Evolutionary conservation across 2,888 invertebrate species (phyloP), one percentile per base, ranked within the genome.

Genomic region (Agrotis segetum): DNA sequence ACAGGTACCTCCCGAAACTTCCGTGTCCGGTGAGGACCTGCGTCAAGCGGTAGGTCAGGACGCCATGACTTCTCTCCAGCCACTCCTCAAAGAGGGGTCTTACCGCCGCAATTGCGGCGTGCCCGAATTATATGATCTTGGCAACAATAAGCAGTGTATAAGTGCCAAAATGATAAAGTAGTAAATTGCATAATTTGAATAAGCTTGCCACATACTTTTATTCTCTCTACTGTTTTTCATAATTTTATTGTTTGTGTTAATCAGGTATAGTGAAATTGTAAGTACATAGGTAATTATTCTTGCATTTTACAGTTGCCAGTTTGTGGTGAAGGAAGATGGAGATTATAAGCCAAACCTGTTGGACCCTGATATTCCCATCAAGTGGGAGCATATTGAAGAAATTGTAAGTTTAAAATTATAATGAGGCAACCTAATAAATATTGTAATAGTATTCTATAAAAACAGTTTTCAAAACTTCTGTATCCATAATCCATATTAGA

Each of bases 341-440:
- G 98, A 99, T 93, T 99, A 98, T 92, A 96, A 97, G 83, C 96
- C 97, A 24, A 98, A 98, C 91, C 93, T 98, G 87, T 96, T 97
- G 84, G 98, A 99, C 94, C 99, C 99, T 47, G 99, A 99, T 96
- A 96, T 97, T 62, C 97, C 99, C 67, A 98, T 99, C 63, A 98
- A 98, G 91, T 99, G 99, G 99, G 97, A 98, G 87, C 96, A 97
- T 83, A 97, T 99, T 89, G 99, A 99, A 92, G 99, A 99, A 97
- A 98, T 99, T 94, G 98, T 98, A 96, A 97, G 98, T 97, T 53
- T 3, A 17, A 14, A 44, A 49, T 24, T n/a, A 44, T 50, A 9
- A 16, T 44, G 16, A 14, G 6, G 19, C 19, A 50, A 29, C 11
- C 14, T 21, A 6, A n/a, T 59, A 7, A 6, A 52, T 52, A 53